These are phyloP conservation scores for Octomys mimax DNA, from an alignment of 2,797 vertebrate species.

Conservation along the genomic window DNA sequence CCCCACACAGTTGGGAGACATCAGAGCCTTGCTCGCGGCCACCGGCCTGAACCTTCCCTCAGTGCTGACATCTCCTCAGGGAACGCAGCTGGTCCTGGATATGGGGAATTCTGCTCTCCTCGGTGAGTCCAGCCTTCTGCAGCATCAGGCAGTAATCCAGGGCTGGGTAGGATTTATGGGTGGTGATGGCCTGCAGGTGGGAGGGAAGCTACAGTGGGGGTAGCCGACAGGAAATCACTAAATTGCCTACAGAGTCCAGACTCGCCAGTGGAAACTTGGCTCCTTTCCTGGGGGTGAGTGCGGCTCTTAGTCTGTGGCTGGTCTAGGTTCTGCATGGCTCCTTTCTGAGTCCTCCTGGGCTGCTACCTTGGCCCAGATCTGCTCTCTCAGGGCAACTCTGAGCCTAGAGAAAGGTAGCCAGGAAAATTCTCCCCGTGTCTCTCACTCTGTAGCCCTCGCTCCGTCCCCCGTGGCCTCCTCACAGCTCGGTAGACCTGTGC, in stretches of 20 bases:
- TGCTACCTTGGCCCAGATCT: constrained; percentile 55
- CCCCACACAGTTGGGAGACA: constrained; percentile 86
- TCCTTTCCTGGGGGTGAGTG: constrained; percentile 77
- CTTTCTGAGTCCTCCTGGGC: constrained; percentile 62
- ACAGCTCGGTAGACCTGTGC: background rate
- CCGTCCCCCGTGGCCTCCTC: background rate
- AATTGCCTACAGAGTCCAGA: constrained; percentile 83
- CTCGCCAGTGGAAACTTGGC: constrained; percentile 84
- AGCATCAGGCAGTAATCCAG: constrained; percentile 80
- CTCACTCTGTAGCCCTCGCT: background rate
- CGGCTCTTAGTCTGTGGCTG: constrained; percentile 65
- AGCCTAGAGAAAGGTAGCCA: constrained; percentile 23
- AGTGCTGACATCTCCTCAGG: constrained; percentile 88
- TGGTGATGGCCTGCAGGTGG: constrained; percentile 81
- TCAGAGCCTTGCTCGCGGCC: constrained; percentile 84
- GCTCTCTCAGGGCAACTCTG: constrained; percentile 52
- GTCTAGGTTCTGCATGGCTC: constrained; percentile 75
- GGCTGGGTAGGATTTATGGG: constrained; percentile 82
- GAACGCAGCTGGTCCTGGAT: constrained; percentile 88
- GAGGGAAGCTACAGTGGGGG: constrained; percentile 72
- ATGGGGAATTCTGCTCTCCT: constrained; percentile 89
- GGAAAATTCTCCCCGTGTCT: background rate
- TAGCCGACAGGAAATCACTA: constrained; percentile 84
- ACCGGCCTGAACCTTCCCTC: constrained; percentile 83
- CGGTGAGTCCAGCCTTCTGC: constrained; percentile 87